These are phyloP conservation scores for Hydrolagus affinis DNA, from an alignment of 2,113 vertebrate genomes.

Conservation along the genomic window DNA sequence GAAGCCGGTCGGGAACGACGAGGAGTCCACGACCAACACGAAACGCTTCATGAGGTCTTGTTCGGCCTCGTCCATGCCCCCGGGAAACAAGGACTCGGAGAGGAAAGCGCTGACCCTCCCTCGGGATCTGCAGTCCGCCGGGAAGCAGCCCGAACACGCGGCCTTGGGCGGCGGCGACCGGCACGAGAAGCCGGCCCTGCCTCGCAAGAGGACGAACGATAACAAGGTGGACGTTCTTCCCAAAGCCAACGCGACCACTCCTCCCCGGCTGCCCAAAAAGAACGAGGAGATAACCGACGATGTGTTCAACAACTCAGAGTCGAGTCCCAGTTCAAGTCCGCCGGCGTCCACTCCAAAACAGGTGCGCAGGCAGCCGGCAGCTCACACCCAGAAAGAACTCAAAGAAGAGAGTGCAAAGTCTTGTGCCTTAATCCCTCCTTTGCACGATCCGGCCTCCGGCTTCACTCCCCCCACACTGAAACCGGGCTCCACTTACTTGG, in stretches of 20 bases:
- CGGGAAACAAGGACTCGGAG: conserved; percentile 63
- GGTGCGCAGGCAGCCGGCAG: conserved; percentile 56
- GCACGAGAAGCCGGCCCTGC: conserved; percentile 75
- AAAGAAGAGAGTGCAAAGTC: conserved; percentile 61
- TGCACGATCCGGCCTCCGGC: conserved; percentile 41
- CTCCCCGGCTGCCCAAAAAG: conserved; percentile 71
- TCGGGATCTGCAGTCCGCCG: conserved; percentile 68
- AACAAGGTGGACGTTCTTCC: conserved; percentile 57
- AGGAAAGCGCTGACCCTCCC: conserved; percentile 87
- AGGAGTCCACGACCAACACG: conserved; percentile 63
- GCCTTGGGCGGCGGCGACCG: conserved; percentile 64
- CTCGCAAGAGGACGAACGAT: conserved; percentile 73
- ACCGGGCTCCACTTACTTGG: conserved; percentile 51
- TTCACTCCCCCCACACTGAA: conserved; percentile 34
- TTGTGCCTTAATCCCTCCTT: conserved; percentile 49
- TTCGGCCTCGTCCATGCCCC: conserved; percentile 73
- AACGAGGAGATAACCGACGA: conserved; percentile 61
- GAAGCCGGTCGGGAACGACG: conserved; percentile 59
- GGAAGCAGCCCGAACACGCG: conserved; percentile 73
- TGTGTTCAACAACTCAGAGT: conserved; percentile 68
- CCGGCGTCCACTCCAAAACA: conserved; percentile 74
- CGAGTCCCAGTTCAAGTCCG: conserved; percentile 76
- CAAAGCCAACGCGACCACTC: conserved; percentile 71
- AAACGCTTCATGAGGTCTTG: conserved; percentile 83
- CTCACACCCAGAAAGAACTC: conserved; percentile 35